These are phyloP conservation scores for Pedetes capensis DNA, from an alignment of 2,113 vertebrate genomes.

Conservation along the genomic window DNA sequence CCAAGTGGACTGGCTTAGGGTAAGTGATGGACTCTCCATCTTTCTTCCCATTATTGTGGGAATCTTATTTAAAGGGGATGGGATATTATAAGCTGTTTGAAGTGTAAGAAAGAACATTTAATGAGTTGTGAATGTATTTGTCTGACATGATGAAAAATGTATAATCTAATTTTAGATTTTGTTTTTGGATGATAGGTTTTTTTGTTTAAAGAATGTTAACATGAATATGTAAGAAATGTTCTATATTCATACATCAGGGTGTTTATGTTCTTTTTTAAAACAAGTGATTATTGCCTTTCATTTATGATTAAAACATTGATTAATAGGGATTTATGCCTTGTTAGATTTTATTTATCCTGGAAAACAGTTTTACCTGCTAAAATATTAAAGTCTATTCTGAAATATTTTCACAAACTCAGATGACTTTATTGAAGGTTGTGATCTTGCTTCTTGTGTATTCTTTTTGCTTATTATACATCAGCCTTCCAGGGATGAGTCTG, in stretches of 20 bases:
- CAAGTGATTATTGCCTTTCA: slow-evolving; percentile 74
- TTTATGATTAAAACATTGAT: slow-evolving; percentile 72
- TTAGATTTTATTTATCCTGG: slow-evolving; percentile 56
- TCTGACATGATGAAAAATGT: slow-evolving; percentile 78
- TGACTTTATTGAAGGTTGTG: slow-evolving; percentile 64
- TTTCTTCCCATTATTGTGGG: background rate
- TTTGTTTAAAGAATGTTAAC: slow-evolving; percentile 76
- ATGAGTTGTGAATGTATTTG: slow-evolving; percentile 64
- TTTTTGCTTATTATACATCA: background rate
- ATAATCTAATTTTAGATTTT: slow-evolving; percentile 77
- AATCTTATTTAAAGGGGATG: slow-evolving; percentile 16
- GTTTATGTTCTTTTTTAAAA: slow-evolving; percentile 57
- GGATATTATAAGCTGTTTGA: slow-evolving; percentile 60
- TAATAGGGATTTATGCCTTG: slow-evolving; percentile 58
- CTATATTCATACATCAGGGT: slow-evolving; percentile 64
- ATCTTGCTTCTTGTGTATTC: slow-evolving; percentile 11
- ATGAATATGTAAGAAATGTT: slow-evolving; percentile 77
- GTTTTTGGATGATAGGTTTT: slow-evolving; percentile 76
- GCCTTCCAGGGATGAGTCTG: background rate
- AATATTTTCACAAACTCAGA: slow-evolving; percentile 60
- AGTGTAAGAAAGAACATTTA: slow-evolving; percentile 61
- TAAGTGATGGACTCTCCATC: background rate
- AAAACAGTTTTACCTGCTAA: slow-evolving; percentile 62
- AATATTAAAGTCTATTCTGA: slow-evolving; percentile 71
- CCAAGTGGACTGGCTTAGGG: background rate